Evolutionary conservation across 2,888 invertebrate genomes (phyloP).

Genomic region (Teleogryllus oceanicus): DNA sequence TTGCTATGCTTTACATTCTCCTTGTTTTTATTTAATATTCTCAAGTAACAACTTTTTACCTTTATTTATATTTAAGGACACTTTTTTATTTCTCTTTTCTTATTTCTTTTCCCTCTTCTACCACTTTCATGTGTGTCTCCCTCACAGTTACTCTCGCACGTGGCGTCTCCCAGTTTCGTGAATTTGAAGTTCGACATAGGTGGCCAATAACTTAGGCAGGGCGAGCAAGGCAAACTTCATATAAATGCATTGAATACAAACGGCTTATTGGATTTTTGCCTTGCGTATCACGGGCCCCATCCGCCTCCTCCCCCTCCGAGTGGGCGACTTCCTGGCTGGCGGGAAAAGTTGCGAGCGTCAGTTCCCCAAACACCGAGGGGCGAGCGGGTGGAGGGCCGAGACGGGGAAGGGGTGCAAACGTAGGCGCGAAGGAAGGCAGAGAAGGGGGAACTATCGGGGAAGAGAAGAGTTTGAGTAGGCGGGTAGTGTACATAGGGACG

Average conservation of each 20-base stretch:
- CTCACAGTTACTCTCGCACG: background rate
- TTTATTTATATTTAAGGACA: no score
- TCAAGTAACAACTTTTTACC: no score
- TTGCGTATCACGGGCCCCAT: background rate
- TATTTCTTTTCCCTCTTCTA: background rate
- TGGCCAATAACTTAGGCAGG: background rate
- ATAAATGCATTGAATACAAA: constrained; percentile 18
- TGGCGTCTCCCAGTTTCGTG: background rate
- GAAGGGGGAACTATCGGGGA: no score
- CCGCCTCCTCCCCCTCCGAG: background rate
- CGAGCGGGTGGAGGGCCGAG: no score
- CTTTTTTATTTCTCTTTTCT: no score
- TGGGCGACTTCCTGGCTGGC: background rate
- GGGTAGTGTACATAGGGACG: no score
- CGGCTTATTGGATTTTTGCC: constrained; percentile 5
- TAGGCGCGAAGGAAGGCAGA: no score
- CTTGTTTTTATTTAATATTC: no score
- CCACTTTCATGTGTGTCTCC: background rate
- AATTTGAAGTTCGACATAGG: background rate
- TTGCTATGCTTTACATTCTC: no score
- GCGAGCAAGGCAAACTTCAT: background rate
- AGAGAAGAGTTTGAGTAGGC: no score
- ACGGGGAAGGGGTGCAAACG: no score
- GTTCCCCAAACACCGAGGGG: background rate
- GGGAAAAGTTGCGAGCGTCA: background rate